These are phyloP conservation scores for Pantelozetes paolii DNA, from an alignment of 2,888 invertebrate species.

Conservation along the genomic window DNA sequence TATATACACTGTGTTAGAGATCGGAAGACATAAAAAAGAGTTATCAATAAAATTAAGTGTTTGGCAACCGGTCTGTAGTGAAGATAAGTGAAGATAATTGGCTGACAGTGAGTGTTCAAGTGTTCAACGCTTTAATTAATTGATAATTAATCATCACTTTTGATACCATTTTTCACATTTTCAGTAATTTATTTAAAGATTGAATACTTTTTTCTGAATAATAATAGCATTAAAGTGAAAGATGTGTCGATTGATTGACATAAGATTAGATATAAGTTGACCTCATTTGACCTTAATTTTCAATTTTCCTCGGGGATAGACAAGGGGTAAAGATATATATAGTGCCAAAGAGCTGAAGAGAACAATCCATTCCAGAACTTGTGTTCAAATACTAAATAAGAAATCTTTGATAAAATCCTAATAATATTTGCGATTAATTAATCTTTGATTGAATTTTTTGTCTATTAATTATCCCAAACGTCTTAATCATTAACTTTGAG, in stretches of 20 bases:
- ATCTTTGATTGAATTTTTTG: too few relatives aligned
- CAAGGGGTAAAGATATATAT: too few relatives aligned
- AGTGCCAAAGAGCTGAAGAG: too few relatives aligned
- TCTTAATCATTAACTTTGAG: too few relatives aligned
- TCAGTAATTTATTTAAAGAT: not conserved
- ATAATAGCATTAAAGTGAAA: not conserved
- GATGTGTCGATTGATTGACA: too few relatives aligned
- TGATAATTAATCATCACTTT: constrained; percentile 8
- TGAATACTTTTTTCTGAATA: not conserved
- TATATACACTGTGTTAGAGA: not conserved
- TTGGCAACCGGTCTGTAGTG: not conserved
- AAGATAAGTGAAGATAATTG: constrained; percentile 13
- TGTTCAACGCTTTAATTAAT: not conserved
- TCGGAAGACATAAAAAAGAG: not conserved
- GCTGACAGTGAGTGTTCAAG: not conserved
- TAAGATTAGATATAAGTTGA: not conserved
- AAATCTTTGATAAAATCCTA: too few relatives aligned
- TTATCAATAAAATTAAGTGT: constrained; percentile 7
- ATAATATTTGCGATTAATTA: too few relatives aligned
- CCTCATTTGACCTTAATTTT: not conserved
- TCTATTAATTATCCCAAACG: too few relatives aligned
- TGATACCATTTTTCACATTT: not conserved
- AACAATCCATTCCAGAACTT: too few relatives aligned
- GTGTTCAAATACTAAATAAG: too few relatives aligned
- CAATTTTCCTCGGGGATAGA: too few relatives aligned